A percentile compares a stretch with the other conserved stretches of the same genome.
Conservation (phyloP, 37 sponge, comb jelly and placozoan genomes). For the Theonella swinhoei region DNA sequence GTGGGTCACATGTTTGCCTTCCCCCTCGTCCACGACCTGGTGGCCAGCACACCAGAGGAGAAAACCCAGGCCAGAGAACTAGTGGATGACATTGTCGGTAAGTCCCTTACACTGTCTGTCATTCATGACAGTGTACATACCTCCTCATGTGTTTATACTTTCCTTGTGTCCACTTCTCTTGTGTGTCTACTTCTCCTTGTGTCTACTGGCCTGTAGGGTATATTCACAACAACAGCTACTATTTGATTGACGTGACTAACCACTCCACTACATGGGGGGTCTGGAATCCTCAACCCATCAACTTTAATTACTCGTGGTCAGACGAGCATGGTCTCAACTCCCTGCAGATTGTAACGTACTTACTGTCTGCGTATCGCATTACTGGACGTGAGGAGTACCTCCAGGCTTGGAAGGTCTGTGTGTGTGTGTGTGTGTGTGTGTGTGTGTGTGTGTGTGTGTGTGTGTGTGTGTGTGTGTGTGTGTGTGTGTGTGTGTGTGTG, state of each 20-base stretch:
- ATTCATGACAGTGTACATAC: background rate
- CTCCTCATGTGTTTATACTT: background rate
- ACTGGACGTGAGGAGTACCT: constrained; percentile 51
- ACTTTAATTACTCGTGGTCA: constrained; percentile 78
- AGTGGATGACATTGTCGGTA: constrained; percentile 66
- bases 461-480: too few relatives aligned
- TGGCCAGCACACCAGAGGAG: constrained; percentile 47
- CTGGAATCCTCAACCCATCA: constrained; percentile 77
- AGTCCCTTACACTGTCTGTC: background rate
- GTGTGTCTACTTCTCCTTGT: too few relatives aligned
- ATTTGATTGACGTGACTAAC: constrained; percentile 70
- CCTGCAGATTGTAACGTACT: constrained; percentile 72
- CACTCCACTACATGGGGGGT: constrained; percentile 78
- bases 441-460: constrained; percentile 2
- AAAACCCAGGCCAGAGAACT: constrained; percentile 33
- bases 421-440: background rate
- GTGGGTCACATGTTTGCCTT: constrained; percentile 87
- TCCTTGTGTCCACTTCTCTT: too few relatives aligned
- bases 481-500: too few relatives aligned
- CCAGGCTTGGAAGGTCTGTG: constrained; percentile 57
- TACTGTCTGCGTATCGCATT: constrained; percentile 78
- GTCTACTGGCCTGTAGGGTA: constrained; percentile 39
- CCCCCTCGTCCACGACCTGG: constrained; percentile 74
- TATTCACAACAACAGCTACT: constrained; percentile 57
- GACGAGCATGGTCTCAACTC: constrained; percentile 87